These are phyloP conservation scores for Oryzias melastigma DNA, from an alignment of 2,113 vertebrate species.

Conservation along the genomic window DNA sequence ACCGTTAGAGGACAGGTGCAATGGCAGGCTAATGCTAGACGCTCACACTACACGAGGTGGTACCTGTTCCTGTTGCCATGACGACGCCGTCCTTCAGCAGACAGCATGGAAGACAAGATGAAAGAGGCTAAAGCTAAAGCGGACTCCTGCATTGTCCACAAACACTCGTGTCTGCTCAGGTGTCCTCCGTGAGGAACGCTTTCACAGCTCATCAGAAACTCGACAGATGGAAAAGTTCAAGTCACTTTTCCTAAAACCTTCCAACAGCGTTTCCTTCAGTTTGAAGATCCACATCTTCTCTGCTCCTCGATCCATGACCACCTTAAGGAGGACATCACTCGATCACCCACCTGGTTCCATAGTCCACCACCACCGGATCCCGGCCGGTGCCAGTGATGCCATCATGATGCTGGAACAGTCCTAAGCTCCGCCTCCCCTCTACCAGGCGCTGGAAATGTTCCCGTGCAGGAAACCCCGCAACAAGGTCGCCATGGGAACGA, in stretches of 20 bases:
- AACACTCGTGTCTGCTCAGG: no score
- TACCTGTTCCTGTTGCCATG: slow-evolving; percentile 48
- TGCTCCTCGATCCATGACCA: no score
- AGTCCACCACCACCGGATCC: slow-evolving; percentile 90
- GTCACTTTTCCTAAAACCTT: no score
- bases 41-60: slow-evolving; percentile 7
- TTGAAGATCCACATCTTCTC: no score
- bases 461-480: slow-evolving; percentile 73
- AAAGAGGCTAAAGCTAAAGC: slow-evolving; percentile 49
- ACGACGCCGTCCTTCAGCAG: slow-evolving; percentile 46
- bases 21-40: slow-evolving; percentile 31
- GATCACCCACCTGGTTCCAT: slow-evolving; percentile 84
- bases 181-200: no score
- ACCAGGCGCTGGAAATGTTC: slow-evolving; percentile 79
- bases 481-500: slow-evolving; percentile 23
- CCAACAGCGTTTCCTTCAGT: no score
- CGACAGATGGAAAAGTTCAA: no score
- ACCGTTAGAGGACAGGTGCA: slow-evolving; percentile 31
- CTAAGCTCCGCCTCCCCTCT: slow-evolving; percentile 83
- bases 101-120: slow-evolving; percentile 57
- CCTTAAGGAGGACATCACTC: no score
- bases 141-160: not conserved
- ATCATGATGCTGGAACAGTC: slow-evolving; percentile 93
- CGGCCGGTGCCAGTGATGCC: slow-evolving; percentile 90
- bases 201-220: no score